Conservation (phyloP, 1,140 invertebrate genomes). For the Eufriesea mexicana region DNA sequence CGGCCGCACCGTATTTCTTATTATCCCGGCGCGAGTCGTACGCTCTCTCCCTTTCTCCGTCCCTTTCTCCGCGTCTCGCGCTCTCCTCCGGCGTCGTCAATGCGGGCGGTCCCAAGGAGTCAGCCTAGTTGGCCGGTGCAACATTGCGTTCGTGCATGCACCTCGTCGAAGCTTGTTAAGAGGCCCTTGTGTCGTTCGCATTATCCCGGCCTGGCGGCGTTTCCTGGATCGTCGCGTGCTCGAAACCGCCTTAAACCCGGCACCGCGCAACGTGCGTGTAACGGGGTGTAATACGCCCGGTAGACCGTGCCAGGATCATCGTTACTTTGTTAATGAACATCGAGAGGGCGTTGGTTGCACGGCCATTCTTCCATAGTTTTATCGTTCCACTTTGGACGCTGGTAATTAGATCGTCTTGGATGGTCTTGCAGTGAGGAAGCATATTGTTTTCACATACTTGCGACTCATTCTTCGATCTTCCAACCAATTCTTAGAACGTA, state of each 20-base stretch:
- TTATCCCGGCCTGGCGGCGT: slow-evolving; percentile 57
- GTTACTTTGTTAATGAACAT: slow-evolving; percentile 51
- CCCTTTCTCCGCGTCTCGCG: background rate
- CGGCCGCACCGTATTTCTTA: slow-evolving; percentile 57
- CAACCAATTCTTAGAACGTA: too few species aligned
- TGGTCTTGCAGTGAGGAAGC: too few species aligned
- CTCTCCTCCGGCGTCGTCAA: slow-evolving; percentile 50
- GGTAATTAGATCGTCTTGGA: too few species aligned
- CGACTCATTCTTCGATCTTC: too few species aligned
- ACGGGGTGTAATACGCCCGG: slow-evolving; percentile 23
- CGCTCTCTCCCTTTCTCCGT: slow-evolving; percentile 26
- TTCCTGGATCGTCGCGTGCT: slow-evolving; percentile 70
- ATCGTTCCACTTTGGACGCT: too few species aligned
- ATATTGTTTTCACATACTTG: too few species aligned
- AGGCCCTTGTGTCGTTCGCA: slow-evolving; percentile 62
- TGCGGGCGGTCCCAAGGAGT: slow-evolving; percentile 64
- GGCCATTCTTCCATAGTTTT: too few species aligned
- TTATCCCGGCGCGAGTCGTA: slow-evolving; percentile 47
- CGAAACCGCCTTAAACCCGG: slow-evolving; percentile 34
- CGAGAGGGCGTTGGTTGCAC: background rate
- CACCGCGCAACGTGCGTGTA: slow-evolving; percentile 44
- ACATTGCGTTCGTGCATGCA: slow-evolving; percentile 62
- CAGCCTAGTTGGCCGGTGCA: slow-evolving; percentile 64
- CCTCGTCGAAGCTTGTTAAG: slow-evolving; percentile 66
- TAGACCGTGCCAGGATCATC: slow-evolving; percentile 43